These are phyloP conservation scores for Lymantria monacha DNA, from an alignment of 2,888 invertebrate genomes.

Conservation along the genomic window DNA sequence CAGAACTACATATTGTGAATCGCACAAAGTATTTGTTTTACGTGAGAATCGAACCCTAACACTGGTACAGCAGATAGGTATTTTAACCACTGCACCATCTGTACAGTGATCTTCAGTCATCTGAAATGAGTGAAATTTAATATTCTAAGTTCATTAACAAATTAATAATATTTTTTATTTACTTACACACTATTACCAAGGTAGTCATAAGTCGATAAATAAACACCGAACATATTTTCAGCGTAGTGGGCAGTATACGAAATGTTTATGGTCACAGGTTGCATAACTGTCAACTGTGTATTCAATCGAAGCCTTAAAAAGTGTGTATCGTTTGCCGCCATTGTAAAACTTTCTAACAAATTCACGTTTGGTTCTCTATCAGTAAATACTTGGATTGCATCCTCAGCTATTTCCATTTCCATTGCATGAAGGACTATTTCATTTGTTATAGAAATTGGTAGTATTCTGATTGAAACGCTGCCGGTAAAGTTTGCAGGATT, in stretches of 20 bases:
- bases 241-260: slow-evolving; percentile 81
- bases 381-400: slow-evolving; percentile 35
- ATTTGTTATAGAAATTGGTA: slow-evolving; percentile 43
- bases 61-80: no score
- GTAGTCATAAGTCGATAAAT: slow-evolving; percentile 78
- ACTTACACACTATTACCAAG: slow-evolving; percentile 53
- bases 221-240: slow-evolving; percentile 84
- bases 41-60: no score
- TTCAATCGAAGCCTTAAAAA: slow-evolving; percentile 72
- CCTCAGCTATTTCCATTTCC: slow-evolving; percentile 52
- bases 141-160: no score
- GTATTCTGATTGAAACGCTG: slow-evolving; percentile 63
- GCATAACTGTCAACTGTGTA: slow-evolving; percentile 45
- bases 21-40: no score
- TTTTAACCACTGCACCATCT: no score
- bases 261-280: slow-evolving; percentile 76
- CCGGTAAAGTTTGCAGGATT: slow-evolving; percentile 66
- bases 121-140: no score
- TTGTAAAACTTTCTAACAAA: slow-evolving; percentile 32
- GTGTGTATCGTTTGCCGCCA: slow-evolving; percentile 64
- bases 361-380: slow-evolving; percentile 30
- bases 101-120: no score
- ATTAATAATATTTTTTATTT: neutral
- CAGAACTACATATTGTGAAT: no score
- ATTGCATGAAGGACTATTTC: slow-evolving; percentile 73